A percentile compares a stretch with the other conserved stretches of the same genome.
Evolutionary conservation across 2,888 invertebrate genomes (phyloP).

Genomic region (Platycheirus rosarum): DNA sequence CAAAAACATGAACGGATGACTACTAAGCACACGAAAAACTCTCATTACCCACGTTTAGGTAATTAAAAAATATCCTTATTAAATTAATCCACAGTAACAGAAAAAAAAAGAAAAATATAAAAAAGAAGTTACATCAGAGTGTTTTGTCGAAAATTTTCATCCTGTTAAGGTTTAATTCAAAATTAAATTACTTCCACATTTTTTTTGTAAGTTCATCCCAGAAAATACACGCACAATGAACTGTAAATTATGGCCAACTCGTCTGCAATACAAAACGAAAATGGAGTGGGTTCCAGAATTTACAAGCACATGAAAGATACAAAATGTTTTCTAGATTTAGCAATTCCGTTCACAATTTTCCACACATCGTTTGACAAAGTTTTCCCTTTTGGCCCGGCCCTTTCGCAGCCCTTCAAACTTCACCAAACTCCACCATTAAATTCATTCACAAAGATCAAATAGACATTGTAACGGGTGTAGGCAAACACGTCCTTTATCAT

Average conservation of each 20-base stretch:
- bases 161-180: neutral
- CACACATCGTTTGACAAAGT: conserved; percentile 46
- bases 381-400: neutral
- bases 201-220: too few species aligned
- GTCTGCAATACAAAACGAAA: conserved; percentile 27
- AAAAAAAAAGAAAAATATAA: neutral
- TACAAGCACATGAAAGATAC: neutral
- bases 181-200: neutral
- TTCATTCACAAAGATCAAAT: conserved; percentile 45
- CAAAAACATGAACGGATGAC: neutral
- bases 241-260: conserved; percentile 57
- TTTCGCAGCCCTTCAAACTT: conserved; percentile 18
- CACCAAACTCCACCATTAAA: neutral
- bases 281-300: neutral
- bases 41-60: neutral
- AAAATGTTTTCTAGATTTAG: conserved; percentile 30
- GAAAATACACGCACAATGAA: conserved; percentile 24
- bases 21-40: neutral
- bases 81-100: neutral
- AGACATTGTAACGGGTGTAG: conserved; percentile 15
- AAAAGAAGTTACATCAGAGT: too few species aligned
- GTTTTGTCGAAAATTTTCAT: neutral
- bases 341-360: conserved; percentile 57
- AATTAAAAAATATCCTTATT: neutral
- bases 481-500: neutral